Evolutionary conservation across 2,888 invertebrate genomes (phyloP).

Genomic region (Achlya flavicornis): DNA sequence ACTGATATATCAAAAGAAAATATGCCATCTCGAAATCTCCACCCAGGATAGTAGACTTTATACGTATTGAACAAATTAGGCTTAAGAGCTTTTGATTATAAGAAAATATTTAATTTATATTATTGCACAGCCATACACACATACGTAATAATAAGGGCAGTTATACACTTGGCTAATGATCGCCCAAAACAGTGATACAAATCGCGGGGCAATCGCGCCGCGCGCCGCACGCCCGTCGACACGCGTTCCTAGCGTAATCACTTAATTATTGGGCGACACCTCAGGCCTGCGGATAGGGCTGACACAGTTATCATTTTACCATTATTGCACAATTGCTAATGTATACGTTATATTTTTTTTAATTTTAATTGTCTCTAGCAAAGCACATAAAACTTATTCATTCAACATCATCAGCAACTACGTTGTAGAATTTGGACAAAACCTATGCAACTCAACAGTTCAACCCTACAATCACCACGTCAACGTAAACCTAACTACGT

Average conservation of each 20-base stretch:
- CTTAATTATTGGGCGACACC: constrained; percentile 82
- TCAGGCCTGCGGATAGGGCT: constrained; percentile 53
- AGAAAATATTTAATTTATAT: background rate
- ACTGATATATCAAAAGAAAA: no score
- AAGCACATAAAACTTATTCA: no score
- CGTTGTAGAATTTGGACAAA: background rate
- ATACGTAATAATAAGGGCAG: constrained; percentile 33
- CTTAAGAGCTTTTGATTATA: no score
- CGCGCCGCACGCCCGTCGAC: constrained; percentile 47
- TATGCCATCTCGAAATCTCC: no score
- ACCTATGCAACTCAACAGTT: background rate
- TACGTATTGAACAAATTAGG: no score
- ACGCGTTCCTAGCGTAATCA: constrained; percentile 80
- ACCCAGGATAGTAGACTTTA: no score
- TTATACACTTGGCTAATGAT: constrained; percentile 60
- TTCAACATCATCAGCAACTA: no score
- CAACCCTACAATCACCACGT: constrained; percentile 44
- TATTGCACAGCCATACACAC: background rate
- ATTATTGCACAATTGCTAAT: background rate
- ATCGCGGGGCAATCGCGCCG: constrained; percentile 51
- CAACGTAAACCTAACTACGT: constrained; percentile 67
- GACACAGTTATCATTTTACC: constrained; percentile 18
- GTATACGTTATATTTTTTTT: background rate
- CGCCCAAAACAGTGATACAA: constrained; percentile 71
- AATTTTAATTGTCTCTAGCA: background rate